Conservation (phyloP, 2,797 vertebrate genomes). For the Menidia menidia region DNA sequence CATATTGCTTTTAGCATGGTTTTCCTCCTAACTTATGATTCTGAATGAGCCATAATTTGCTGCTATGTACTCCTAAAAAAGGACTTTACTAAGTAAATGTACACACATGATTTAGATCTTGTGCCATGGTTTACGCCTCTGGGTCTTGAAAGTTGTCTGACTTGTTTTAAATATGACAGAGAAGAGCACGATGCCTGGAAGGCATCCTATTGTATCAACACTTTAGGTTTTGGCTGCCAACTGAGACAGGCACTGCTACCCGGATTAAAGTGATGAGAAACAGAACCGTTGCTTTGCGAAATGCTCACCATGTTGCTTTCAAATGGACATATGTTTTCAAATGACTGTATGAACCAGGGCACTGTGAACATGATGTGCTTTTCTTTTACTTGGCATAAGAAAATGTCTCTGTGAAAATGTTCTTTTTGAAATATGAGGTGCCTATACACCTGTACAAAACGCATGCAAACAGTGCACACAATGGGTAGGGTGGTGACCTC, state of each 20-base stretch:
- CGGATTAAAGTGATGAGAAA: conserved; percentile 3
- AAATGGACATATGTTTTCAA: background rate
- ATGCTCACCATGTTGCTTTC: background rate
- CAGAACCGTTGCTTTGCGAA: background rate
- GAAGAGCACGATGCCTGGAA: conserved; percentile 15
- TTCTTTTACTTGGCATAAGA: conserved; percentile 1
- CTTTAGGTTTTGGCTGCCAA: conserved; percentile 21
- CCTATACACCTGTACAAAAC: conserved; percentile 44
- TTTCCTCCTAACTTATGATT: background rate
- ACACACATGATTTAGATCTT: background rate
- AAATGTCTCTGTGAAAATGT: background rate
- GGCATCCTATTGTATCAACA: conserved; percentile 13
- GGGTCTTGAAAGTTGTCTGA: conserved; percentile 33
- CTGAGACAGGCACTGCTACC: conserved; percentile 7
- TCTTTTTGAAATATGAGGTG: conserved; percentile 58
- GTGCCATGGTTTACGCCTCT: background rate
- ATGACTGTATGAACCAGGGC: background rate
- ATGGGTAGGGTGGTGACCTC: conserved; percentile 76
- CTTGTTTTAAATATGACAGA: conserved; percentile 41
- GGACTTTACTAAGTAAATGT: conserved; percentile 9
- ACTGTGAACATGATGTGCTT: background rate
- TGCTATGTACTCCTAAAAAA: background rate
- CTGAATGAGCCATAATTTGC: background rate
- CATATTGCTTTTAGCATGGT: background rate
- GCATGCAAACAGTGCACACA: conserved; percentile 50